Evolutionary conservation across 2,113 vertebrate genomes (phyloP), one percentile per base, ranked within the genome.

Genomic region (Anthoscopus minutus): DNA sequence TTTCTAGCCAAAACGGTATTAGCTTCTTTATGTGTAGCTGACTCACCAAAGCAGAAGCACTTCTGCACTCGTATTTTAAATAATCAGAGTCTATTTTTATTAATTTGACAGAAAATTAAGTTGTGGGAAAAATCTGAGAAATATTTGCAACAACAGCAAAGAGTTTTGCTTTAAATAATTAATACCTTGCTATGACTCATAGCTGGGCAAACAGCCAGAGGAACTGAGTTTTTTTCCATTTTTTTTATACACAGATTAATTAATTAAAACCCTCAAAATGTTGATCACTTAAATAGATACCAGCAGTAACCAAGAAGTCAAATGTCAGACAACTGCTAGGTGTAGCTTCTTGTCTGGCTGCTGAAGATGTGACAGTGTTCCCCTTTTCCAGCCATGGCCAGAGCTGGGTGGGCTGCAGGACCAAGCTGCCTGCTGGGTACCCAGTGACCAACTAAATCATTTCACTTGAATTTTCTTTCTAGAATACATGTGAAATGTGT

Each of bases 1-100:
- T 89, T 94, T 95, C 24, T 71, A 94, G 58, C 21, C 74, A 93
- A 96, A 96, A 73, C 30, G 15, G 0, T 62, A 42, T 92, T 89
- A 60, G 8, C 7, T 70, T 93, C 45, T 92, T 87, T 61, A 81
- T n/a, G 13, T 60, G 66, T 73, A 88, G 73, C 38, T 93, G 38
- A 89, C 35, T 83, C 81, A 80, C 44, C 48, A 92, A 86, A 91
- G 65, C 42, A 67, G 64, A 20, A 91, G 35, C 38, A 40, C 11
- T 87, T 95, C 33, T 7, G 7, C 12, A 7, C 28, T 81, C 20
- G 40, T 74, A 47, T 78, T 91, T 94, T 79, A 88, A 89, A 73
- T 77, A 73, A 84, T 77, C 86, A 71, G 10, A 74, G 33, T 57
- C 40, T 76, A 50, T 93, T 89, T 93, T 85, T 48, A 87, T 77